Base-by-base conservation (phyloP, 2,113 vertebrate species). In the Pyxicephalus adspersus region DNA sequence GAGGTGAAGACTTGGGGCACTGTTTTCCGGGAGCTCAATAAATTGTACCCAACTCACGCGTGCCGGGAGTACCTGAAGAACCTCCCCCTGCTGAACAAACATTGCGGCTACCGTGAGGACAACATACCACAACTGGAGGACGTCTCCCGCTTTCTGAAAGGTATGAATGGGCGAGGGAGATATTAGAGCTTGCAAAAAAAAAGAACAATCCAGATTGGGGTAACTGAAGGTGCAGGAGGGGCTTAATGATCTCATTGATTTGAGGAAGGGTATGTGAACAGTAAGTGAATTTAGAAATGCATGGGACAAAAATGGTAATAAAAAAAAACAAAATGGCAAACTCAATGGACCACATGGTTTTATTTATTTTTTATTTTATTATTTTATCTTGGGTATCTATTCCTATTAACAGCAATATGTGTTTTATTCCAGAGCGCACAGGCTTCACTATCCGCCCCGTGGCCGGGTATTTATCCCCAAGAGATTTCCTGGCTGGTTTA, bases 41-140 rank as follows among this genome's bases (percentile, higher is more conserved):
- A 95, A 81, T 92, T 99, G 82, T 99, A 99, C 75, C 98, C 97
- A 18, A 95, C 92, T 51, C 94, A 98, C 3, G 98, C 98, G 83
- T 99, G 98, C 85, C 92, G 93, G 77, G 97, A 99, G 77, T 97
- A 98, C 86, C 93, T 99, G 85, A 98, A 96, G 92, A 99, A 99
- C 88, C 87, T 99, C 65, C 98, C 98, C 15, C 87, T 98, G 89
- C 92, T 99, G 81, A 92, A 92, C 77, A 96, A 97, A 84, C 88
- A 95, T 88, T 99, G 98, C 87, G 96, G 94, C 19, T 98, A 95
- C 87, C 90, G 93, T 58, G 97, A 99, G 85, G 96, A 99, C 88
- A 99, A 98, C 77, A 98, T 99, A 13, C 98, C 98, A 17, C 98
- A 99, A 87, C 85, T 99, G 87, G 97, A 99, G 86, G 98, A 98